Base-by-base conservation (phyloP, 2,888 invertebrate genomes). In the Tenthredo livida region DNA sequence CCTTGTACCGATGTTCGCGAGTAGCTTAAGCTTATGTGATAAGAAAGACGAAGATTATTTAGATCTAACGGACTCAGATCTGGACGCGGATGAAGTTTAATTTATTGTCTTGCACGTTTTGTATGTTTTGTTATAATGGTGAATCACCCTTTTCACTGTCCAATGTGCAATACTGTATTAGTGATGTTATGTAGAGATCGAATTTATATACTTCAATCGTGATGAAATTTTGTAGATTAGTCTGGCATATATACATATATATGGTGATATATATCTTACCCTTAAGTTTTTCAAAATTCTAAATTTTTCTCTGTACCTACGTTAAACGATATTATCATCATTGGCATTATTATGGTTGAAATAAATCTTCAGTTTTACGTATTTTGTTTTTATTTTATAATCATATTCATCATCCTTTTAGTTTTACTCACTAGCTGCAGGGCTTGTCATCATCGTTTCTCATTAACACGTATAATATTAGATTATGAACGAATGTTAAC, bases 1-100 rank as follows among this genome's bases (percentile, higher is more conserved):
- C 17, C 37, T 83, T 17, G 67, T 83, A 43, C 82, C 82, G 47
- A 83, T 67, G 67, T 83, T 83, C 67, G 82, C 82, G 25, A 83
- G 47, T 33, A 21, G 47, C n/a, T 47, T 83, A 47, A 83, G 21
- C 47, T 67, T 83, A 15, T 12, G 21, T 61, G 82, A 67, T 65
- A 25, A 67, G 6, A 65, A 67, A 4, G 67, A 83, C 43, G 67
- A 47, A n/a, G 82, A 47, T 17, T 43, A 65, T 9, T 43, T 29
- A 17, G 47, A 83, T 0, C 29, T 33, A 6, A 67, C 82, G 2
- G 82, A 67, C 3, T 65, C 82, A 9, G 82, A 67, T 65, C 17
- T 47, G 5, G 67, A 67, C 67, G 29, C 43, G 67, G 82, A 83
- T 9, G 67, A 83, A 65, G 7, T 37, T 29, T 83, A 25, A 83